Base-by-base conservation (phyloP, 2,888 invertebrate genomes). In the Leptopilina drosophilae region DNA sequence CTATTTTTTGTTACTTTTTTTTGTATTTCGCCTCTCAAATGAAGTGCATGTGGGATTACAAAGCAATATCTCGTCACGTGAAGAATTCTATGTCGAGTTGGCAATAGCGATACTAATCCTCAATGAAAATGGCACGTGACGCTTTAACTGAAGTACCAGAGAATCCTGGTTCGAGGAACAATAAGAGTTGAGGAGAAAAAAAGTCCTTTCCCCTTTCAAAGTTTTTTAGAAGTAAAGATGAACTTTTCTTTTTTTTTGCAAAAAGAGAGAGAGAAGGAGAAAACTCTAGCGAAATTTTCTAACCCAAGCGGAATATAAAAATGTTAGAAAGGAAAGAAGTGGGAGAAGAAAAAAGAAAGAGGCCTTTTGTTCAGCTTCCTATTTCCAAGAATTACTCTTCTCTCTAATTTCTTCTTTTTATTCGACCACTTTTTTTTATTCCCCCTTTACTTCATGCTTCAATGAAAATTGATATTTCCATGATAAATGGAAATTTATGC, bases 101-200 rank as follows among this genome's bases (percentile, higher is more conserved):
- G 69, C 49, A 12, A 69, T 49, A 12, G 69, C 49, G 11, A 69
- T 69, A 69, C 69, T 69, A 69, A 69, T 69, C 69, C 69, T 53
- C 69, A 69, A 69, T 53, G 53, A 56, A 56, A 33, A 56, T 33
- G 33, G 14, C n/a, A 56, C n/a, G 26, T 73, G 69, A 56, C 53
- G 14, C 46, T 66, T 66, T 46, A 66, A 42, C 42, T 66, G 42
- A 66, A 42, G 46, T 46, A 42, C 11, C n/a, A n/a, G 15, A 66
- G 2, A 15, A 15, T 66, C 66, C 66, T 66, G n/a, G 14, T 33
- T 40, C 7, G 42, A 40, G 42, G 14, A 42, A 42, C 42, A 12
- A n/a, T 15, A 20, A n/a, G 33, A 33, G 33, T 33, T 33, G 33
- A 46, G 9, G 42, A 66, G n/a, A 66, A 42, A 42, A 66, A 15